Base-by-base conservation (phyloP, 2,888 invertebrate genomes). In the Drosophila kuntzei region DNA sequence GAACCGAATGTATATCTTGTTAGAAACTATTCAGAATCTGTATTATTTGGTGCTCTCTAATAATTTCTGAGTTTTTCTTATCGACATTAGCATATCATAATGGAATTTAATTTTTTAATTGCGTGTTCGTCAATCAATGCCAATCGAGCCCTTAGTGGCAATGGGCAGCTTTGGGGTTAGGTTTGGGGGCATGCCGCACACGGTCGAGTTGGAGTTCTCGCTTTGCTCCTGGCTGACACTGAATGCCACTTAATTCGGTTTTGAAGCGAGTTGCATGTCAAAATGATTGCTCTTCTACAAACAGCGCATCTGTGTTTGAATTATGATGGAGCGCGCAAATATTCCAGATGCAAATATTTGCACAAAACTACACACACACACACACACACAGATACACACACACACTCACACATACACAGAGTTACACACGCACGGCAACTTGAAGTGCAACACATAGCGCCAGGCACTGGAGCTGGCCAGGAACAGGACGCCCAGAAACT, bases 231-330 rank as follows among this genome's bases (percentile, higher is more conserved):
- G 73, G 64, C 87, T 79, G 87, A 82, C 86, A 83, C 86, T 80
- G 84, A 83, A 87, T 84, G 84, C 82, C 90, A 90, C 90, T 91
- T 90, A 91, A 90, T 90, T 89, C 89, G 80, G 83, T 87, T 90
- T 89, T 88, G 89, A 90, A 91, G 89, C 85, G 88, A 90, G 83
- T 90, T 84, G 84, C 89, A 90, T 91, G 90, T 88, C 89, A 87
- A 91, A 91, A 91, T 90, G 91, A 91, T 90, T 90, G 91, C 91
- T 91, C 90, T 91, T 91, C 90, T 89, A 86, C 88, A 91, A 91
- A 91, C 90, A 91, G 81, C 79, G 90, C 91, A 90, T 91, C 90
- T 91, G 83, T 84, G 90, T 91, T 91, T 91, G 90, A 91, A 90
- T 91, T 91, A 91, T 91, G 90, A 91, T 91, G 91, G 88, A 91